Conservation (phyloP, 2,113 vertebrate genomes). For the Carassius carassius region DNA sequence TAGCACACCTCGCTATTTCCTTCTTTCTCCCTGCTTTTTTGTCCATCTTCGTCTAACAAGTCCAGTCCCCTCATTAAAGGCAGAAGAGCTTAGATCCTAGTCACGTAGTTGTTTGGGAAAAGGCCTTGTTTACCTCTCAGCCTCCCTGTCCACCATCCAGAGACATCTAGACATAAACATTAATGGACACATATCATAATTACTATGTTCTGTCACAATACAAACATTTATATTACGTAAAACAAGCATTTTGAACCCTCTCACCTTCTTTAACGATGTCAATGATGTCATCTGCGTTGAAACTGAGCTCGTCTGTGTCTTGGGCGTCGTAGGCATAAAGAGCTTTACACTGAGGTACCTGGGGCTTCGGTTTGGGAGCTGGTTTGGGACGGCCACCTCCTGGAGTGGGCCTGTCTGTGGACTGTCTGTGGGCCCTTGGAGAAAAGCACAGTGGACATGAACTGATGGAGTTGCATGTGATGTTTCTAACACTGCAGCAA, state of each 20-base stretch:
- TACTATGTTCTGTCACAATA: neutral
- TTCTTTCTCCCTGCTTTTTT: conserved; percentile 25
- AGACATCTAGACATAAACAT: conserved; percentile 78
- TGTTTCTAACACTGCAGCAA: neutral
- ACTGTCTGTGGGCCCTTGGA: conserved; percentile 84
- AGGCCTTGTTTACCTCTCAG: conserved; percentile 95
- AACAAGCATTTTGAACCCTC: neutral
- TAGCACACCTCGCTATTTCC: conserved; percentile 16
- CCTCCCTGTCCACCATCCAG: conserved; percentile 96
- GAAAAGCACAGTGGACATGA: neutral
- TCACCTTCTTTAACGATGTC: conserved; percentile 91
- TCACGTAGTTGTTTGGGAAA: conserved; percentile 98
- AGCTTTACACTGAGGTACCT: conserved; percentile 94
- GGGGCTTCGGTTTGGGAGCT: conserved; percentile 94
- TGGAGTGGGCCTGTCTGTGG: conserved; percentile 81
- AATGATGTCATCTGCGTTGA: conserved; percentile 94
- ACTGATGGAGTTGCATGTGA: neutral
- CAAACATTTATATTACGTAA: neutral
- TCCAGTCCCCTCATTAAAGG: conserved; percentile 28
- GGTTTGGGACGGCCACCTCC: conserved; percentile 94
- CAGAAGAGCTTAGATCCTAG: conserved; percentile 82
- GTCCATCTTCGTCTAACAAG: conserved; percentile 34
- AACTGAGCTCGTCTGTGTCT: conserved; percentile 98
- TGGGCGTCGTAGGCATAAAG: conserved; percentile 97
- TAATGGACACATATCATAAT: neutral